These are phyloP conservation scores for Oriolus oriolus DNA, from an alignment of 2,113 vertebrate genomes.

Conservation along the genomic window DNA sequence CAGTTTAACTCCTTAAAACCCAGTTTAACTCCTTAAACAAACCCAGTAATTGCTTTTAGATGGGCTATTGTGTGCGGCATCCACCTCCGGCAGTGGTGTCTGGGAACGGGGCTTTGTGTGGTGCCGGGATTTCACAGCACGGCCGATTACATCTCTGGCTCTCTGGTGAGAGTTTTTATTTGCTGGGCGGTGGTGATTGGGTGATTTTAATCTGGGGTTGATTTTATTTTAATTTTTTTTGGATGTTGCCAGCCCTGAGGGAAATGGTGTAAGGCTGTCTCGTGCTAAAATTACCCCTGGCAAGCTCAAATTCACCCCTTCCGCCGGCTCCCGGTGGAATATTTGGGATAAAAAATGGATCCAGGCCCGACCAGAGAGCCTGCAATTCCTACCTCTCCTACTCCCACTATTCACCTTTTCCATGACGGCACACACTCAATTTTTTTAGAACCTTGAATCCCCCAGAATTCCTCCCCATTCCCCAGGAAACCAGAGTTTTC, in stretches of 20 bases:
- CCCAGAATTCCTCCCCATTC: not conserved
- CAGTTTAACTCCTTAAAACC: not conserved
- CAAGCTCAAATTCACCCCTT: not conserved
- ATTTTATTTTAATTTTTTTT: not conserved
- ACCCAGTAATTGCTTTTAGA: not conserved
- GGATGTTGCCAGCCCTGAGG: not conserved
- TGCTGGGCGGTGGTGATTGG: not conserved
- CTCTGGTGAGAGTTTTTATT: conserved; percentile 39
- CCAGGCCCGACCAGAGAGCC: not conserved
- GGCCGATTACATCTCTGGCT: conserved; percentile 27
- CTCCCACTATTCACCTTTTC: not conserved
- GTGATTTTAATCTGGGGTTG: conserved; percentile 1
- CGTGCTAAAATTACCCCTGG: conserved; percentile 27
- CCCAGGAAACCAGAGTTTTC: not conserved
- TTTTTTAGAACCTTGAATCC: not conserved
- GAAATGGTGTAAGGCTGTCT: not conserved
- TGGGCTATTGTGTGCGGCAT: conserved; percentile 12
- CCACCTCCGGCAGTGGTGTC: conserved; percentile 29
- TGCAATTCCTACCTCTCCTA: not conserved
- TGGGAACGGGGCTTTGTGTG: not conserved
- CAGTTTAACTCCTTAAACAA: not conserved
- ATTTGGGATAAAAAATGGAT: not conserved
- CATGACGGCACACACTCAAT: not conserved
- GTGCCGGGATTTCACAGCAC: not conserved
- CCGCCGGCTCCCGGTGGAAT: not conserved